Conservation (phyloP, 92 coral and sea anemone species). For the Heteractis magnifica region DNA sequence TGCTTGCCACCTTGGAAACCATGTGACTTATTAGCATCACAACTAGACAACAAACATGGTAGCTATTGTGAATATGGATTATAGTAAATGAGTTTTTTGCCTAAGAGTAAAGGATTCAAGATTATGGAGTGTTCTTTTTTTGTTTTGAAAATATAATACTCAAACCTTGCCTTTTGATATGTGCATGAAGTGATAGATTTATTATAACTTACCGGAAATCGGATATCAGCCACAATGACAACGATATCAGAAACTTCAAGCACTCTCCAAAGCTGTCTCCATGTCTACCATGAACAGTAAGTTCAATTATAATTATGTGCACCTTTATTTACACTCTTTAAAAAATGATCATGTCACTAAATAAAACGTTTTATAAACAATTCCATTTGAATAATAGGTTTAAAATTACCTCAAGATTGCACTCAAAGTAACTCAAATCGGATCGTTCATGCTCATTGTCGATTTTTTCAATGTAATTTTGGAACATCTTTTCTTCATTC, state of each 20-base stretch:
- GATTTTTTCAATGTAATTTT: slow-evolving; percentile 68
- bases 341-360: too few species aligned
- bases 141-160: too few species aligned
- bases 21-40: too few species aligned
- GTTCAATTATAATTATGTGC: neutral
- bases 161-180: neutral
- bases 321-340: neutral
- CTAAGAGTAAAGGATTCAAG: too few species aligned
- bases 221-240: slow-evolving; percentile 77
- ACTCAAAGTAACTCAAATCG: slow-evolving; percentile 92
- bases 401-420: slow-evolving; percentile 79
- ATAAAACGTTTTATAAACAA: neutral
- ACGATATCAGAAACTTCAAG: slow-evolving; percentile 89
- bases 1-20: too few species aligned
- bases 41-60: too few species aligned
- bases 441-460: slow-evolving; percentile 51
- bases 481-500: slow-evolving; percentile 75
- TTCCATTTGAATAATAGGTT: neutral
- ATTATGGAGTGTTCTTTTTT: too few species aligned
- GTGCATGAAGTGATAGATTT: neutral
- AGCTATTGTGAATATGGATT: too few species aligned
- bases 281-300: slow-evolving; percentile 57
- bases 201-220: slow-evolving; percentile 74
- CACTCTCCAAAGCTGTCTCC: slow-evolving; percentile 99
- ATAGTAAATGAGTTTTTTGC: too few species aligned